Evolutionary conservation across 2,888 invertebrate genomes (phyloP).

Genomic region (Pterostichus madidus): DNA sequence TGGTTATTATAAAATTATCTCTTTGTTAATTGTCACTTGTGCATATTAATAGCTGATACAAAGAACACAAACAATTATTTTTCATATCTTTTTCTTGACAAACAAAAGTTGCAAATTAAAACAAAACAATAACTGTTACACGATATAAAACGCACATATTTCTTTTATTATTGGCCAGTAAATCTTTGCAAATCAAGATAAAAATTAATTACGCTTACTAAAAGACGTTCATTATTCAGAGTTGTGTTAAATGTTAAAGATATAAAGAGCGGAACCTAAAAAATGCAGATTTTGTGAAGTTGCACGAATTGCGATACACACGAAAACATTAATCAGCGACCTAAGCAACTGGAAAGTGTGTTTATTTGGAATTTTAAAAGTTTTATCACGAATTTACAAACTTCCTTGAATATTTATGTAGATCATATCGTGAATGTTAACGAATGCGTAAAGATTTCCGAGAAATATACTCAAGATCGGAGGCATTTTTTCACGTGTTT

Average conservation of each 20-base stretch:
- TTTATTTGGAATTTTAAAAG: conserved; percentile 61
- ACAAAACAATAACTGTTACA: background rate
- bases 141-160: background rate
- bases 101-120: conserved; percentile 17
- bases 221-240: conserved; percentile 39
- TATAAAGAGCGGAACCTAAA: background rate
- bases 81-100: conserved; percentile 9
- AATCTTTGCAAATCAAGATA: conserved; percentile 36
- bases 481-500: conserved; percentile 48
- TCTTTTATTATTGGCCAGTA: conserved; percentile 12
- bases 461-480: conserved; percentile 52
- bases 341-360: conserved; percentile 51
- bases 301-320: conserved; percentile 34
- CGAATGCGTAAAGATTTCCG: conserved; percentile 60
- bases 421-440: conserved; percentile 63
- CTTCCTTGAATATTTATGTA: conserved; percentile 65
- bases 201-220: conserved; percentile 38
- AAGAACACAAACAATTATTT: conserved; percentile 14
- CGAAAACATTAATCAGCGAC: conserved; percentile 56
- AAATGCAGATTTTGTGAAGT: conserved; percentile 7
- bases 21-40: conserved; percentile 24
- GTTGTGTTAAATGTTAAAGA: conserved; percentile 14
- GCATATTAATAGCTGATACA: conserved; percentile 33
- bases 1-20: conserved; percentile 26
- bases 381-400: conserved; percentile 64